phyloP scores from a whole-genome alignment of 2,888 invertebrate genomes.

The Hofmannophila pseudospretella region DNA sequence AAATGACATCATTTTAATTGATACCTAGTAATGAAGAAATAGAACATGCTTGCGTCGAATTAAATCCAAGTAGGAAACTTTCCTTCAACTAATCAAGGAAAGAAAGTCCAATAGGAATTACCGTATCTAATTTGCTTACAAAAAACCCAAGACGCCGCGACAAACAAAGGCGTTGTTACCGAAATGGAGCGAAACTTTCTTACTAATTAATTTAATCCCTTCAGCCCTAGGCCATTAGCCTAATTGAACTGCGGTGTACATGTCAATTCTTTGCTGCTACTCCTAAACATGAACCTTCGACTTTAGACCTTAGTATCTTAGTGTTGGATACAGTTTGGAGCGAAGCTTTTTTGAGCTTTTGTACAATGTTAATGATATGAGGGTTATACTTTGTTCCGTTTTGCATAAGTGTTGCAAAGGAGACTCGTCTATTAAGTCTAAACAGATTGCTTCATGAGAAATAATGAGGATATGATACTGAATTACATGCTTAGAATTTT shows the following conservation, averaged over 20 bases:
- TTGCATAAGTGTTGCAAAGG: conserved; percentile 56
- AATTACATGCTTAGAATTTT: no score
- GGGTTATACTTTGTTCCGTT: conserved; percentile 60
- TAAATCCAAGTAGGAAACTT: neutral
- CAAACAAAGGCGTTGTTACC: conserved; percentile 65
- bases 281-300: conserved; percentile 17
- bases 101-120: conserved; percentile 3
- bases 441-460: no score
- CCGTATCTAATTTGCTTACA: conserved; percentile 26
- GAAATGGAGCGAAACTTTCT: conserved; percentile 71
- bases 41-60: no score
- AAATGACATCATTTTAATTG: no score
- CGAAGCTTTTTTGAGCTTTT: conserved; percentile 22
- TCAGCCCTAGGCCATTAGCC: conserved; percentile 73
- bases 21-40: no score
- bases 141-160: conserved; percentile 47
- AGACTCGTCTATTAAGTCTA: conserved; percentile 31
- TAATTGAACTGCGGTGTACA: conserved; percentile 77
- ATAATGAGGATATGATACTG: no score
- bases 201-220: conserved; percentile 77
- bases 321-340: conserved; percentile 2
- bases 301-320: conserved; percentile 22
- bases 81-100: neutral
- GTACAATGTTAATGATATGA: conserved; percentile 58
- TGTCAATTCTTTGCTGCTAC: conserved; percentile 70